Conservation (phyloP, 2,888 invertebrate genomes). For the Cinara cedri region DNA sequence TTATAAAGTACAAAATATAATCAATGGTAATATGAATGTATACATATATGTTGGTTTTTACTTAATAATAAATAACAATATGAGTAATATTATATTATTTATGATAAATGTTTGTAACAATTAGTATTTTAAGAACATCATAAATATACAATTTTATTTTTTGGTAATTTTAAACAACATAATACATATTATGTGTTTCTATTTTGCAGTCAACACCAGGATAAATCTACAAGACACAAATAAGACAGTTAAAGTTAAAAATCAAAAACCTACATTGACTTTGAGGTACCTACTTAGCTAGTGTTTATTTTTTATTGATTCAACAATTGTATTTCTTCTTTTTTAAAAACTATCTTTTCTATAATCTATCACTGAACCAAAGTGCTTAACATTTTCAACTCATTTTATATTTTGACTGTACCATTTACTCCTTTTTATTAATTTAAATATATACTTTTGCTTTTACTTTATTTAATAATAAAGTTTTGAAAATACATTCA, state of each 20-base stretch:
- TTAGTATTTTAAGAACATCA: background rate
- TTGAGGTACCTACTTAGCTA: conserved; percentile 41
- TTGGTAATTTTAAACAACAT: background rate
- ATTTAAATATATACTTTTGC: background rate
- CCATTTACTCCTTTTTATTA: background rate
- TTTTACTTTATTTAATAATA: background rate
- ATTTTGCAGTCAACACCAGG: conserved; percentile 52
- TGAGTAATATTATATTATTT: background rate
- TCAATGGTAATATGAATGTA: background rate
- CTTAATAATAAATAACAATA: background rate
- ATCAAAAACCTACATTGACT: conserved; percentile 44
- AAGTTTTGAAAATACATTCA: background rate
- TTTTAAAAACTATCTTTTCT: background rate
- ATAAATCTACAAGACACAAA: conserved; percentile 40
- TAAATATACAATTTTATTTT: background rate
- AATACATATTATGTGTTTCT: conserved; percentile 22
- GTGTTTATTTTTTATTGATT: conserved; percentile 19
- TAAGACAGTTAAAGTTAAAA: conserved; percentile 39
- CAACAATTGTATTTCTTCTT: conserved; percentile 3
- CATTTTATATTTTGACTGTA: too few species aligned
- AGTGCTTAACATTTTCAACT: background rate
- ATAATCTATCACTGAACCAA: background rate
- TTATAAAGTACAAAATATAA: too few species aligned
- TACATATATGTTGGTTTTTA: background rate
- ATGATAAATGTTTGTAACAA: background rate